Evolutionary conservation across 1,140 invertebrate species (phyloP), one percentile per base, ranked within the genome.

Genomic region (Meloidogyne hapla): DNA sequence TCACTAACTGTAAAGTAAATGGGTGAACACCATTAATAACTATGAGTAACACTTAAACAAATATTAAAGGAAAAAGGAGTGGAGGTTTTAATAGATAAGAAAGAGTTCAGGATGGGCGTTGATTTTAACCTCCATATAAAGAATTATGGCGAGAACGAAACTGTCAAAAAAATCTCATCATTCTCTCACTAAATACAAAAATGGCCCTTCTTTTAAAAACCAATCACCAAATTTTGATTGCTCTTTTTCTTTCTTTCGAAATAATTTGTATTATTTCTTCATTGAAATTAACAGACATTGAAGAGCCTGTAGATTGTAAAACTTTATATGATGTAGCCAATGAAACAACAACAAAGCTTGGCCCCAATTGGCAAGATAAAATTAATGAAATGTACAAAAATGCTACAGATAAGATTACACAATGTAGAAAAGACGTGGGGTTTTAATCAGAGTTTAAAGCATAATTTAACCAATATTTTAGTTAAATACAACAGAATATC

Each of bases 401-500:
- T 6, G 3, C 8, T 8, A 25, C 65, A 67, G 21, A 67, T 0
- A 5, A 67, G 21, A 15, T 67, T n/a, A 33, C 21, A n/a, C 15
- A 42, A 25, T 67, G 65, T 8, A 67, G 23, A 42, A 15, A 67
- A 33, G 18, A 33, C 23, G 65, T 67, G 33, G 33, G 33, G 9
- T 33, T 0, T 6, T 33, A n/a, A n/a, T n/a, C n/a, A n/a, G n/a
- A n/a, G n/a, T n/a, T n/a, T n/a, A n/a, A n/a, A n/a, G n/a, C n/a
- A n/a, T n/a, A n/a, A n/a, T n/a, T n/a, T n/a, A n/a, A n/a, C n/a
- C n/a, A n/a, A 64, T 8, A 33, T 33, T 67, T 42, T 25, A 67
- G 65, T 33, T 67, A 23, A 67, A 67, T 8, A 42, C 28, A 33
- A 25, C 65, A 42, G 65, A 67, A 56, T 56, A 56, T 56, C n/a